Evolutionary conservation across 2,113 vertebrate genomes (phyloP).

Genomic region (Andinoacara biseriatus): DNA sequence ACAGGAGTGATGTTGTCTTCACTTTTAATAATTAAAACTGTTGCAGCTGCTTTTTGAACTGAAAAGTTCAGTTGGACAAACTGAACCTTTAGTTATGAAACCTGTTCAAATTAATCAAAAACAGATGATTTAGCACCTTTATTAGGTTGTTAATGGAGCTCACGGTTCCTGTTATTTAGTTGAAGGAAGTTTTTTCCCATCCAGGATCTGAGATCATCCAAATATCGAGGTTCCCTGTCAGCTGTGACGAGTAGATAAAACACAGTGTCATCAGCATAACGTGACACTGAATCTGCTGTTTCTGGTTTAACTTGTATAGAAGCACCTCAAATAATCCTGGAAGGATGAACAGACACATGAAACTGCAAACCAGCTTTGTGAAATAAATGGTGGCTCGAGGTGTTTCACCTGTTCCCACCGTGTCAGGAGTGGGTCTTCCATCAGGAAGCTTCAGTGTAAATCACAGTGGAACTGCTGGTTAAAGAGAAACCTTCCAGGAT

Average conservation of each 20-base stretch:
- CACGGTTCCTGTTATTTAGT: fast-evolving
- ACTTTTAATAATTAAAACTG: no score
- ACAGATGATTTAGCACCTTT: no score
- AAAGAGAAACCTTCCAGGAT: not conserved
- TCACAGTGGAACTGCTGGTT: not conserved
- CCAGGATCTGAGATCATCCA: not conserved
- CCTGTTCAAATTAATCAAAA: not conserved
- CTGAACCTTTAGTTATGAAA: not conserved
- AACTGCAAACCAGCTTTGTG: no score
- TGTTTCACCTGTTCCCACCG: not conserved
- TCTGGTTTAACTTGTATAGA: not conserved
- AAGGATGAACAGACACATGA: no score
- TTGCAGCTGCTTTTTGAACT: not conserved
- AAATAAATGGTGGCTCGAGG: fast-evolving
- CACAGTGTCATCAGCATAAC: not conserved
- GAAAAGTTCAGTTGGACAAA: not conserved
- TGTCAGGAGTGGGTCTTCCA: no score
- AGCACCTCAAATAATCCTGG: not conserved
- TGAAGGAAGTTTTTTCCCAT: fast-evolving
- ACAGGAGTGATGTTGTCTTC: not conserved
- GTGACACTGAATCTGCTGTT: not conserved
- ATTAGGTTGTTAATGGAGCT: not conserved
- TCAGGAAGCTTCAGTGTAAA: not conserved
- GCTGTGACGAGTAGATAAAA: not conserved
- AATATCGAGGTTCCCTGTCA: not conserved